Percentiles rank a stretch among this genome's conserved stretches.
These are phyloP conservation scores for Pemphigus obesinymphae DNA, from an alignment of 1,140 invertebrate genomes.

Conservation along the genomic window DNA sequence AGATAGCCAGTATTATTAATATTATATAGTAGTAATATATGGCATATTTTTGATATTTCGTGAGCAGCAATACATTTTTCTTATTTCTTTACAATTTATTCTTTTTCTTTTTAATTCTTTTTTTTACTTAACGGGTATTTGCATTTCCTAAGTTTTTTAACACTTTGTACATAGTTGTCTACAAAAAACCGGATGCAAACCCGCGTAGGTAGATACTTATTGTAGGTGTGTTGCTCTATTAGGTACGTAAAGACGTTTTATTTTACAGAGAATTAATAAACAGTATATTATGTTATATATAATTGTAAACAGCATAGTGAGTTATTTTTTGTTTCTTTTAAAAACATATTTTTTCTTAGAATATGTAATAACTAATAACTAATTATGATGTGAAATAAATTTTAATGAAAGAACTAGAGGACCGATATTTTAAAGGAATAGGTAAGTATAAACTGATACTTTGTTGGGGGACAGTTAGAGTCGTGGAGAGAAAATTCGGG, in stretches of 20 bases:
- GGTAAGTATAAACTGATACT: too few species aligned
- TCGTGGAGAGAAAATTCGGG: too few species aligned
- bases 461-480: too few species aligned
- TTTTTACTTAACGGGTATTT: neutral
- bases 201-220: neutral
- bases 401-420: too few species aligned
- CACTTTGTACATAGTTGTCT: neutral
- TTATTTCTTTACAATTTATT: neutral
- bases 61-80: too few species aligned
- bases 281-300: too few species aligned
- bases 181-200: neutral
- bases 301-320: neutral
- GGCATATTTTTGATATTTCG: too few species aligned
- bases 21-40: too few species aligned
- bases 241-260: neutral
- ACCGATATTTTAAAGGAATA: too few species aligned
- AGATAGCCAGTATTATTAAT: too few species aligned
- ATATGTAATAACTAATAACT: too few species aligned
- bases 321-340: neutral
- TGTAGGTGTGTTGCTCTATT: neutral
- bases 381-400: too few species aligned
- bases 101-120: neutral
- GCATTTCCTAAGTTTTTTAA: neutral
- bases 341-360: neutral
- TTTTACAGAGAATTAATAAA: neutral